Evolutionary conservation across 2,797 vertebrate species (phyloP).

Genomic region (Parambassis ranga): DNA sequence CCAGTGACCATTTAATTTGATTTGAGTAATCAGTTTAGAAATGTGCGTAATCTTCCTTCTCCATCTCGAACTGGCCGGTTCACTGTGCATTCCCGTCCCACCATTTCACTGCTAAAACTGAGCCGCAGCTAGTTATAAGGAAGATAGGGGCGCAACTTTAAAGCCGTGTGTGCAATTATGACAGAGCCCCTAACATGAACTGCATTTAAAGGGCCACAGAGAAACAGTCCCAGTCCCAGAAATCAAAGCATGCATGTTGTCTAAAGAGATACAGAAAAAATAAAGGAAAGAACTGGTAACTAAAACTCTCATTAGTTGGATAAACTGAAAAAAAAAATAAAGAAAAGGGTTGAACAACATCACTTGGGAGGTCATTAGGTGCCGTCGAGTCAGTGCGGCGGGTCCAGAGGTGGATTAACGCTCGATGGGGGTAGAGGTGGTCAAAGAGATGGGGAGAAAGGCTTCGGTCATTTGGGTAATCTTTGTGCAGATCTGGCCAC

Average conservation of each 20-base stretch:
- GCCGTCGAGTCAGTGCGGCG: background rate
- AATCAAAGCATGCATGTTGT: background rate
- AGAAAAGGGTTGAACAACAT: conserved; percentile 19
- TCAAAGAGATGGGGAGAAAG: conserved; percentile 40
- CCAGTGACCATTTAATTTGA: conserved; percentile 60
- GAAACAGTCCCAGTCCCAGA: background rate
- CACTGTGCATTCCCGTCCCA: background rate
- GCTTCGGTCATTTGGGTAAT: conserved; percentile 67
- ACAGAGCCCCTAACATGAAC: background rate
- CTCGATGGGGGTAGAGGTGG: conserved; percentile 17
- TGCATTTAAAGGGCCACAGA: background rate
- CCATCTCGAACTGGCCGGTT: conserved; percentile 37
- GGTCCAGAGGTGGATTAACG: conserved; percentile 21
- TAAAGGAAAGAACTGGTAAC: too few relatives aligned
- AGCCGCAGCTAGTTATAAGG: background rate
- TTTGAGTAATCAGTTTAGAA: conserved; percentile 65
- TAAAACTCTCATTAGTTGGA: background rate
- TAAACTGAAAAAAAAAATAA: background rate
- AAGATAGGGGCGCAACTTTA: background rate
- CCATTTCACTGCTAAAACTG: background rate
- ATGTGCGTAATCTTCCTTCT: conserved; percentile 43
- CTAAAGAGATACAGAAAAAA: too few relatives aligned
- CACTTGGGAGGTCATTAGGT: conserved; percentile 47
- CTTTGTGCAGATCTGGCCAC: conserved; percentile 64
- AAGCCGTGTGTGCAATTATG: background rate